Evolutionary conservation across 2,797 vertebrate genomes (phyloP), one percentile per base, ranked within the genome.

Genomic region (Syngnathus acus): DNA sequence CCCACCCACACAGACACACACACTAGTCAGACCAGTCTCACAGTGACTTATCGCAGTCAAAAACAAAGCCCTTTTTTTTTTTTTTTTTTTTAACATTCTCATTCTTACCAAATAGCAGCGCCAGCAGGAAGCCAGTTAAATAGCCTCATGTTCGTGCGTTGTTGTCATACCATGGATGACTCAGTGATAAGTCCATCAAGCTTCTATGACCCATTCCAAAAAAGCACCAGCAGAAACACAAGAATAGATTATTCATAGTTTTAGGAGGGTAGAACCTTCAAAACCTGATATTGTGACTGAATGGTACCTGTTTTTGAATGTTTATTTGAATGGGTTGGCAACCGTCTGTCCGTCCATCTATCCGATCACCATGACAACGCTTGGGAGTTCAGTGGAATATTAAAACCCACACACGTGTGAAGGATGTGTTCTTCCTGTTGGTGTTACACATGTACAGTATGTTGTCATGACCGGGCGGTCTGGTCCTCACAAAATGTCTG

Each of bases 11-110:
- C 19, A 37, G 40, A n/a, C 62, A 37, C 13, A 19, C 43, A 43
- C 17, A 64, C 70, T n/a, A 19, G 68, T 68, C 61, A 26, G 51
- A 71, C 74, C 65, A 64, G 75, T 72, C 60, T 58, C 45, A n/a
- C 62, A 19, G 26, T 38, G 45, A 6, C 16, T 51, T 62, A 62
- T 45, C 60, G 43, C 60, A 45, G 60, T 42, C 60, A 26, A 62
- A 43, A 14, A 45, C 10, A 26, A 62, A 10, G 40, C 3, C 3
- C 38, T n/a, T n/a, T n/a, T 14, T 5, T 3, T n/a, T n/a, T 21
- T 2, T 14, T 13, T 5, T 43, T 62, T n/a, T 62, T 7, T 21
- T 3, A 39, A 23, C 53, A 26, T n/a, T 55, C 53, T 55, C 6
- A 6, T 13, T 32, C 13, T 32, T 55, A 26, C 10, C 7, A 14